Base-by-base conservation (phyloP, 2,888 invertebrate species). In the Plemyria rubiginata region DNA sequence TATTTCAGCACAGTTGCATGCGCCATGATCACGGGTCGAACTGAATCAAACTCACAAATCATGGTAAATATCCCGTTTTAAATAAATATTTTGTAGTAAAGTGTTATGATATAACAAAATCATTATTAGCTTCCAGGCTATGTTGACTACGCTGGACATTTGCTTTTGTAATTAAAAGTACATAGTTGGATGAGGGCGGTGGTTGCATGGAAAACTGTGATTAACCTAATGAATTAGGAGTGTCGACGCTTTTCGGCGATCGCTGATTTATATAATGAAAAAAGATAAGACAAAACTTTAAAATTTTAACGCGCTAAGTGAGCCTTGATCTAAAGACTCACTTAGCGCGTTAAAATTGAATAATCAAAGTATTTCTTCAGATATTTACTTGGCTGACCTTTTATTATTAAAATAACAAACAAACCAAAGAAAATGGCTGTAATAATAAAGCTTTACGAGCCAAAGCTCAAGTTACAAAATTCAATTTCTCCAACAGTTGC, bases 101-200 rank as follows among this genome's bases (percentile, higher is more conserved):
- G 13, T 9, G 4, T 11, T 9, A 36, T 54, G 40, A 59, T 16
- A 41, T 41, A 28, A 46, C 5, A 29, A 58, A 16, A 15, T 4
- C 0, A 38, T 22, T 29, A 50, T 40, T 13, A 13, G 38, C 60
- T 60, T 12, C 13, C 12, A 4, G n/a, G 32, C 50, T 65, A 60
- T 64, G 16, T 64, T 64, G 60, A 64, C 48, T 48, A n/a, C 43
- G 36, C 46, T 51, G 56, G 41, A 57, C 82, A 80, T 87, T 87
- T 86, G 86, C 80, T 83, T 84, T 84, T 79, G 82, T 86, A 84
- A 87, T 87, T 84, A 86, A 83, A 85, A 81, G 83, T 80, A 81
- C 81, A 81, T 76, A 80, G 67, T 66, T 66, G 71, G 66, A 76
- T 73, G 65, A 58, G 65, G 65, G 50, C 50, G 45, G 43, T 48